Evolutionary conservation across 2,113 vertebrate species (phyloP), one percentile per base, ranked within the genome.

Genomic region (Scophthalmus maximus): DNA sequence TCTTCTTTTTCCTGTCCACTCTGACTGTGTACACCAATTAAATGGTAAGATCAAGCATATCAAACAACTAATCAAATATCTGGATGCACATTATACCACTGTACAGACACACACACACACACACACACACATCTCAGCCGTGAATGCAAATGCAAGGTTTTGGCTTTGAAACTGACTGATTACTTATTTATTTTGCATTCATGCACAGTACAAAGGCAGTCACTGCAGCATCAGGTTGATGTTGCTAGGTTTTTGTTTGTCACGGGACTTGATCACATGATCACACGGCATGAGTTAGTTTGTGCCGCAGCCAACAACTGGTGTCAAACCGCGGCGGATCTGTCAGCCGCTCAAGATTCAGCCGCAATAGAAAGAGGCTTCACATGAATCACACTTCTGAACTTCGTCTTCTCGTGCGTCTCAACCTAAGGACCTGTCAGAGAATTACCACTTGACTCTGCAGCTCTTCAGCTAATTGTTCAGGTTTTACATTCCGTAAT

Each of bases 101-200:
- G 17, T 5, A 44, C 18, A n/a, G 20, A 63, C 27, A 61, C 20
- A 11, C 14, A 12, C 26, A 53, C 20, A 23, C 32, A 38, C 10
- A 44, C 22, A 23, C 23, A 66, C 29, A 64, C 17, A 6, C 14
- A 34, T 46, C 62, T 76, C 27, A 64, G 30, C 18, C 18, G 34
- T 57, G 44, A 26, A 38, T 68, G 61, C 32, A 78, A 71, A 78
- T 68, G 36, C 52, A 52, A 44, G n/a, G 63, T 47, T 40, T 25
- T 84, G 69, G 76, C 83, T 86, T 79, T 86, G 74, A 89, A 82
- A 64, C 46, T 42, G n/a, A 68, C 73, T n/a, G n/a, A 77, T 85
- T 65, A 80, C 50, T 86, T 78, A 82, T 84, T 80, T 71, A 86
- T 30, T 40, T 62, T 65, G 60, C 57, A 58, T 81, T 82, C 56